phyloP scores from a whole-genome alignment of 2,113 vertebrate species.

The Ginglymostoma cirratum region DNA sequence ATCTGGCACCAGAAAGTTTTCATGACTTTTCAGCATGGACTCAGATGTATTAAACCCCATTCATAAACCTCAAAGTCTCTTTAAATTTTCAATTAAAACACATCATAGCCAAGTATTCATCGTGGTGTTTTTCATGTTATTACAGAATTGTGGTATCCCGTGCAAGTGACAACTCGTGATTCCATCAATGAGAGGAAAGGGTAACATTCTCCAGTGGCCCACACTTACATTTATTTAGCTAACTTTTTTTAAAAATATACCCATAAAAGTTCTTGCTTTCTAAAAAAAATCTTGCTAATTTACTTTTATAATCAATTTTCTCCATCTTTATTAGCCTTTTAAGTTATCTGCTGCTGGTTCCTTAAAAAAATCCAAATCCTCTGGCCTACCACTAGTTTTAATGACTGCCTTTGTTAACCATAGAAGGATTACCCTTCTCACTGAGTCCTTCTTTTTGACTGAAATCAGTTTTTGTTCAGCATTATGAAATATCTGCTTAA shows the following conservation, averaged over 20 bases:
- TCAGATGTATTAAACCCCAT: too few relatives aligned
- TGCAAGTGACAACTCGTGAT: too few relatives aligned
- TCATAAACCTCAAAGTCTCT: too few relatives aligned
- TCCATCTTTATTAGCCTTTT: background rate
- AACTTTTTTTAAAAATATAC: too few relatives aligned
- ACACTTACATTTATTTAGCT: background rate
- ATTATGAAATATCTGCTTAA: background rate
- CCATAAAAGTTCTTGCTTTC: background rate
- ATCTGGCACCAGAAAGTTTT: too few relatives aligned
- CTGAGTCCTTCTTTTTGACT: background rate
- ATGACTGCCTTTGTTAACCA: background rate
- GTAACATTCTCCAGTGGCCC: too few relatives aligned
- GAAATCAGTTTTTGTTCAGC: background rate
- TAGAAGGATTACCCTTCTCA: background rate
- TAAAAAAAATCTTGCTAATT: background rate
- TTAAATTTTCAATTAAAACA: too few relatives aligned
- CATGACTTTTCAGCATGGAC: too few relatives aligned
- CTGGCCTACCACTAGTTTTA: background rate
- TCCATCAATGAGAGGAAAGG: too few relatives aligned
- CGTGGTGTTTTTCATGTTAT: too few relatives aligned
- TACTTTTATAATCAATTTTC: background rate
- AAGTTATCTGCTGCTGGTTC: background rate
- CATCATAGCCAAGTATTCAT: too few relatives aligned
- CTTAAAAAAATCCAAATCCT: background rate
- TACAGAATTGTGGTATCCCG: too few relatives aligned